Conservation (phyloP, 2,113 vertebrate species). For the Brachyhypopomus gauderio region DNA sequence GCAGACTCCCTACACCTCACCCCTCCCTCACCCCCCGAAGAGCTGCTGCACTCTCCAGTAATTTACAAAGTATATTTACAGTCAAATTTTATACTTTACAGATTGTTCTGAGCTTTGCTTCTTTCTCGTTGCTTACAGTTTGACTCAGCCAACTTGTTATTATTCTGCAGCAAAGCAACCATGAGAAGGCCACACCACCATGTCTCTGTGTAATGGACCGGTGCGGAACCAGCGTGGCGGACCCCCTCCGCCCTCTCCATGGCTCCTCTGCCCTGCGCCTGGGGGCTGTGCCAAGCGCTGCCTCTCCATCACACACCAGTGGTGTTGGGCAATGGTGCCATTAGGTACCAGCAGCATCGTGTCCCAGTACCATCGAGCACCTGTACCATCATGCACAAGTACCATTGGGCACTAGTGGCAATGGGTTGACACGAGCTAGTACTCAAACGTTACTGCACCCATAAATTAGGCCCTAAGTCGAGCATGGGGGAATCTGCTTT, state of each 20-base stretch:
- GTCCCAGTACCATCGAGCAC: constrained; percentile 18
- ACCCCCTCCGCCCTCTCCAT: constrained; percentile 5
- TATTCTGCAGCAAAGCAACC: constrained; percentile 45
- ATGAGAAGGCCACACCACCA: constrained; percentile 28
- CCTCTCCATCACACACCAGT: too few species aligned
- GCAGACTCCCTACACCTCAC: not conserved
- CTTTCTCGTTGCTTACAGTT: constrained; percentile 27
- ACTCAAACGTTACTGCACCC: constrained; percentile 58
- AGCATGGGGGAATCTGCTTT: constrained; percentile 58
- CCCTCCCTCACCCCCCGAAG: not conserved
- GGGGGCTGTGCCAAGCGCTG: too few species aligned
- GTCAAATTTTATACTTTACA: not conserved
- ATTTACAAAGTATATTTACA: constrained; percentile 36
- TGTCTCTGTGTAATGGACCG: constrained; percentile 43
- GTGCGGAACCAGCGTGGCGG: constrained; percentile 38
- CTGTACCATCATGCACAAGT: constrained; percentile 1
- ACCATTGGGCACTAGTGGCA: constrained; percentile 43
- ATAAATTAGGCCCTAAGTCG: constrained; percentile 67
- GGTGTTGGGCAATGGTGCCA: too few species aligned
- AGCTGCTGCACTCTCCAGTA: constrained; percentile 18
- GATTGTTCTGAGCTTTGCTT: constrained; percentile 37
- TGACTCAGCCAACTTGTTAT: constrained; percentile 42
- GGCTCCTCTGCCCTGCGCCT: too few species aligned
- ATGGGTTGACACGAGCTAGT: constrained; percentile 45
- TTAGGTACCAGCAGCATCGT: too few species aligned